Conservation (phyloP, 2,888 invertebrate species). For the Cacoxenus indagator region DNA sequence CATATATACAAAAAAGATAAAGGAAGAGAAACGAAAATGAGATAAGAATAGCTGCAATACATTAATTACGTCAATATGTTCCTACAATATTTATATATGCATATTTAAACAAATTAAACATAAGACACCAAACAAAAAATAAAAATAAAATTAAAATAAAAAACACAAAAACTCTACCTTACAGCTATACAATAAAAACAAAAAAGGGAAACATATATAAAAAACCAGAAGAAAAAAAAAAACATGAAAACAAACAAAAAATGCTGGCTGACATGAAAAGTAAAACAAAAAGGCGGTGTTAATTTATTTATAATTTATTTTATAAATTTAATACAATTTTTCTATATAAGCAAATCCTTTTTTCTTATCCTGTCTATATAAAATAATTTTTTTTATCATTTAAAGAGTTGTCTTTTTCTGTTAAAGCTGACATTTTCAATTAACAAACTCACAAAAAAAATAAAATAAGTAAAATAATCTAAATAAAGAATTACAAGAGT, state of each 20-base stretch:
- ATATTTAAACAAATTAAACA: constrained; percentile 31
- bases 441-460: not conserved
- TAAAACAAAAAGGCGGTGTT: not conserved
- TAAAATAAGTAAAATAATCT: not conserved
- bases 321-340: not conserved
- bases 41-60: constrained; percentile 70
- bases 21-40: constrained; percentile 42
- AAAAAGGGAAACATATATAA: not conserved
- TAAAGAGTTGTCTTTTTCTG: not conserved
- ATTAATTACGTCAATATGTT: constrained; percentile 72
- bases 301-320: not conserved
- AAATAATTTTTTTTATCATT: constrained; percentile 2
- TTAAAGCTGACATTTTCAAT: not conserved
- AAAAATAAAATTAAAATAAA: constrained; percentile 7
- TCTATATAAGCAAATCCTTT: not conserved
- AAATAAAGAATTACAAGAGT: not conserved
- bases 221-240: not conserved
- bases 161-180: constrained; percentile 10
- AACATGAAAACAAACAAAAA: constrained; percentile 25
- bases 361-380: not conserved
- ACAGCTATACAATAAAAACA: constrained; percentile 1
- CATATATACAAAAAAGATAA: constrained; percentile 22
- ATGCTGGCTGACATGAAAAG: not conserved
- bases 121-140: constrained; percentile 18
- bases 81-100: constrained; percentile 68